phyloP scores from a whole-genome alignment of 1,140 invertebrate genomes.

The Drosophila simulans region DNA sequence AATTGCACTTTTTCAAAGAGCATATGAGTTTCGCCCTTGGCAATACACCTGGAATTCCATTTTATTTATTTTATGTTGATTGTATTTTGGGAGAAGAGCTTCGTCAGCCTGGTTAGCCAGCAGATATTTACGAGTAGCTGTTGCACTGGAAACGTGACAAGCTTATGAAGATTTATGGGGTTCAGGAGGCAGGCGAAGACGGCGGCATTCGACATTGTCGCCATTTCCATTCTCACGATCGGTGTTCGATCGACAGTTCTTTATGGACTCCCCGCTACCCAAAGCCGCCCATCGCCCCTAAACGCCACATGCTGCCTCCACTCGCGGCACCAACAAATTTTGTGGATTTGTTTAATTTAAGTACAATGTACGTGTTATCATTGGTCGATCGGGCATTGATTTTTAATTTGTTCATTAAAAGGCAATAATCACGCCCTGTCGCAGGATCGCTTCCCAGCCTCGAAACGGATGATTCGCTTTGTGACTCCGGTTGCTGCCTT shows the following conservation, averaged over 20 bases:
- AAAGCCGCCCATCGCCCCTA: too few species aligned
- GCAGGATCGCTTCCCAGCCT: slow-evolving; percentile 38
- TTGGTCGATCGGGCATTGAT: slow-evolving; percentile 59
- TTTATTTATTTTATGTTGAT: slow-evolving; percentile 19
- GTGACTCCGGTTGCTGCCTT: slow-evolving; percentile 7
- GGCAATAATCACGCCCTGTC: slow-evolving; percentile 75
- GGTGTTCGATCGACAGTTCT: slow-evolving; percentile 80
- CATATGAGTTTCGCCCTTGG: slow-evolving; percentile 8
- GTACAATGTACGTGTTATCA: slow-evolving; percentile 73
- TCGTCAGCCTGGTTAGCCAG: slow-evolving; percentile 36
- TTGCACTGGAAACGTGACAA: slow-evolving; percentile 83
- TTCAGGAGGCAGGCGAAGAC: slow-evolving; percentile 61
- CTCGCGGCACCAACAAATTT: slow-evolving; percentile 32
- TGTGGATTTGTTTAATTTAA: slow-evolving; percentile 71
- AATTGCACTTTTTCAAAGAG: not conserved
- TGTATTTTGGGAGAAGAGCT: slow-evolving; percentile 32
- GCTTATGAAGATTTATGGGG: slow-evolving; percentile 83
- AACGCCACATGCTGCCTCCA: not conserved
- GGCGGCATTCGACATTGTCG: slow-evolving; percentile 69
- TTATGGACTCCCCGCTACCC: slow-evolving; percentile 34
- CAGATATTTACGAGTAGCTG: slow-evolving; percentile 81
- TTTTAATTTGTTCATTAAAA: slow-evolving; percentile 83
- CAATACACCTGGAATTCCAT: not conserved
- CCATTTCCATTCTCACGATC: slow-evolving; percentile 82
- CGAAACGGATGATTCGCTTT: slow-evolving; percentile 7